Evolutionary conservation across 2,888 invertebrate genomes (phyloP).

Genomic region (Acrocyrtus sp.): DNA sequence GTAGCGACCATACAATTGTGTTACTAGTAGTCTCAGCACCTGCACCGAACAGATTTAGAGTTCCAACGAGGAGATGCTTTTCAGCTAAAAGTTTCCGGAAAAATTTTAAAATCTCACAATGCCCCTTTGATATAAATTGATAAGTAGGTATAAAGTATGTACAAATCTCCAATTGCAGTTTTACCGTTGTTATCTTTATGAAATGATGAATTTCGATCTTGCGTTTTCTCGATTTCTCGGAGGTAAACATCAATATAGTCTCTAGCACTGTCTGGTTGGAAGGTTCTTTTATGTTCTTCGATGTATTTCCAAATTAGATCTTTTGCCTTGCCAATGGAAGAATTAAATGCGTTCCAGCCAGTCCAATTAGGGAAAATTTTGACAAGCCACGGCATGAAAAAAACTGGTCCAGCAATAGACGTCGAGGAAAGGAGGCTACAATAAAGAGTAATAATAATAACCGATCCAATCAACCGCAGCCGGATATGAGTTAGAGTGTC

Average conservation of each 20-base stretch:
- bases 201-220: conserved; percentile 50
- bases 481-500: no score
- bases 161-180: no score
- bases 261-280: conserved; percentile 19
- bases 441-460: not conserved
- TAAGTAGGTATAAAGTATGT: not conserved
- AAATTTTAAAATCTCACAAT: conserved; percentile 1
- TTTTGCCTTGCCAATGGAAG: conserved; percentile 5
- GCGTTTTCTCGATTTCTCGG: conserved; percentile 46
- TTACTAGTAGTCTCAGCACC: conserved; percentile 53
- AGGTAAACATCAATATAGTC: conserved; percentile 56
- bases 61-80: conserved; percentile 30
- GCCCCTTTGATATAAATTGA: not conserved
- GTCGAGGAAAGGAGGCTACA: conserved; percentile 11
- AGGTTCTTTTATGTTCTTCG: conserved; percentile 28
- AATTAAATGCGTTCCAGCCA: conserved; percentile 19
- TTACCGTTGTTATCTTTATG: conserved; percentile 52
- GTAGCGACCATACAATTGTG: conserved; percentile 46
- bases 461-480: not conserved
- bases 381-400: conserved; percentile 46
- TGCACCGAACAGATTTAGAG: conserved; percentile 51
- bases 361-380: conserved; percentile 25
- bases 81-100: conserved; percentile 12
- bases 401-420: conserved; percentile 30
- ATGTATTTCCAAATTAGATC: conserved; percentile 39